Evolutionary conservation across 2,888 invertebrate species (phyloP).

Genomic region (Eretmocerus hayati): DNA sequence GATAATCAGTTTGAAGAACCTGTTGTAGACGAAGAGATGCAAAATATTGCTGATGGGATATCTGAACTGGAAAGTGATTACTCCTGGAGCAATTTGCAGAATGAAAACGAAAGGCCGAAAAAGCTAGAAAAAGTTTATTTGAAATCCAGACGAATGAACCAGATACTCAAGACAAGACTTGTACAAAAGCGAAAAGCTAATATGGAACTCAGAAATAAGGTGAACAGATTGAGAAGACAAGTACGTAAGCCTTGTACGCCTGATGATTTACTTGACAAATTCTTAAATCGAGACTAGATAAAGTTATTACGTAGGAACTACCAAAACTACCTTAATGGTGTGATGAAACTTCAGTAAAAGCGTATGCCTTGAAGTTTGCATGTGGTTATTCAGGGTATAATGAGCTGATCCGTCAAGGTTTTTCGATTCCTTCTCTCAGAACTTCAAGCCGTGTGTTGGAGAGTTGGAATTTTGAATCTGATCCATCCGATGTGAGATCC

Average conservation of each 20-base stretch:
- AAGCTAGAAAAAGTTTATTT: too few species aligned
- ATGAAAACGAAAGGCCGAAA: too few species aligned
- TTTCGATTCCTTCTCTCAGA: background rate
- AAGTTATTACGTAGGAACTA: background rate
- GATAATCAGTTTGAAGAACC: too few species aligned
- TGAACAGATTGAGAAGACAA: background rate
- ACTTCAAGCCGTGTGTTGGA: conserved; percentile 11
- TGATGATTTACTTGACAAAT: background rate
- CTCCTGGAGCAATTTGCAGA: too few species aligned
- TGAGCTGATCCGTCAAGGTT: background rate
- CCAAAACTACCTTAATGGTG: background rate
- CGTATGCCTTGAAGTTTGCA: background rate
- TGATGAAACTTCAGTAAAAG: background rate
- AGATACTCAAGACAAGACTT: too few species aligned
- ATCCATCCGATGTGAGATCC: conserved; percentile 18
- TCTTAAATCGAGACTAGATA: background rate
- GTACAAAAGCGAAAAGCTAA: too few species aligned
- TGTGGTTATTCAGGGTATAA: conserved; percentile 6
- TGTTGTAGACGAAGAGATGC: too few species aligned
- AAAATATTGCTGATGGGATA: too few species aligned
- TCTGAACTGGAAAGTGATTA: too few species aligned
- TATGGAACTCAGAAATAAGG: too few species aligned
- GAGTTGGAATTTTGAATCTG: conserved; percentile 13
- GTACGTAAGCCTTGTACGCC: background rate
- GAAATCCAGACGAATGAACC: too few species aligned